phyloP scores from a whole-genome alignment of 2,113 vertebrate genomes.

The Aplodontia rufa region DNA sequence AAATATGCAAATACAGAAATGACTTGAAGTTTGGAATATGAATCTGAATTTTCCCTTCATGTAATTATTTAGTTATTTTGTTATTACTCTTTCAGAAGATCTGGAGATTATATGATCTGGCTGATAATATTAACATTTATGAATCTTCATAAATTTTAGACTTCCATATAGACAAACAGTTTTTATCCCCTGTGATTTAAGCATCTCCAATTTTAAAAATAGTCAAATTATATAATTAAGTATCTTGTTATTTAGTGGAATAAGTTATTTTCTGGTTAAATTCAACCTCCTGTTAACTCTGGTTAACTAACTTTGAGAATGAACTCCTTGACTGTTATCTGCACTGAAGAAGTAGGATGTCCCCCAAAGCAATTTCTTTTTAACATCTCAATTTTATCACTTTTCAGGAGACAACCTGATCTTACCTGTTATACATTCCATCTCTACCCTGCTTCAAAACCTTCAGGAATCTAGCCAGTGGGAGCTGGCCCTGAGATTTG shows the following conservation, averaged over 20 bases:
- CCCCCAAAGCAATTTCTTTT: neutral
- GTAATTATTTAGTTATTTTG: neutral
- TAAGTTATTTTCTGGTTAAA: neutral
- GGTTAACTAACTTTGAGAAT: neutral
- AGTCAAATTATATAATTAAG: neutral
- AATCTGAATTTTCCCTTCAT: neutral
- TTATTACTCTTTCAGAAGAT: neutral
- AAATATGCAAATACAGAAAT: neutral
- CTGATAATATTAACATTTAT: neutral
- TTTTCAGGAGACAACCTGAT: slow-evolving; percentile 86
- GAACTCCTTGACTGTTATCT: neutral
- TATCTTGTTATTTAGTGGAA: neutral
- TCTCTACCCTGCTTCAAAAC: slow-evolving; percentile 88
- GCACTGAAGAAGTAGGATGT: neutral
- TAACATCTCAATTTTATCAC: neutral
- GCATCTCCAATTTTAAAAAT: neutral
- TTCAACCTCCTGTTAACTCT: neutral
- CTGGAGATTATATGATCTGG: neutral
- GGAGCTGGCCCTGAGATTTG: slow-evolving; percentile 89
- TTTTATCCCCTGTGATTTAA: neutral
- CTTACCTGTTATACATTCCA: slow-evolving; percentile 82
- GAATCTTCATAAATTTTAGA: slow-evolving; percentile 29
- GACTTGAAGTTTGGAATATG: neutral
- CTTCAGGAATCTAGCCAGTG: slow-evolving; percentile 95
- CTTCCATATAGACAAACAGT: neutral